These are phyloP conservation scores for Neotragus pygmaeus DNA, from an alignment of 2,113 vertebrate genomes.

Conservation along the genomic window DNA sequence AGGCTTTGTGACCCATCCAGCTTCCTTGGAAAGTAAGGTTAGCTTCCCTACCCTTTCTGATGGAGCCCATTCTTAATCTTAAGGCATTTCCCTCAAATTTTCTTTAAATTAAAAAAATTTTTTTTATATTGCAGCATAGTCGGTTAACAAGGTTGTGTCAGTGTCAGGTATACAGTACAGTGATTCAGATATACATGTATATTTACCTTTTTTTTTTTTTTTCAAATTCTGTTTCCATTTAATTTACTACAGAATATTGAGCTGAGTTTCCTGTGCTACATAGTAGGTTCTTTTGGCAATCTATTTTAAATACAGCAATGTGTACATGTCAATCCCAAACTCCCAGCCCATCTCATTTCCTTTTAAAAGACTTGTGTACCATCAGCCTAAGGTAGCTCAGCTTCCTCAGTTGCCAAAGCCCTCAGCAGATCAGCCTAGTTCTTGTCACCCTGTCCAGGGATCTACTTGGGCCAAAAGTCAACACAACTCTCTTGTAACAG, in stretches of 20 bases:
- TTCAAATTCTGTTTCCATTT: not conserved
- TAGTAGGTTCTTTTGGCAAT: not conserved
- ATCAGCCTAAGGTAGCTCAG: not conserved
- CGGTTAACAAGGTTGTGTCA: not conserved
- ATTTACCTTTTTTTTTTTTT: not conserved
- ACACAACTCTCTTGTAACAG: not conserved
- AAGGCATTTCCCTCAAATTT: not conserved
- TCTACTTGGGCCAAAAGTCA: not conserved
- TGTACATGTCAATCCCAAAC: not conserved
- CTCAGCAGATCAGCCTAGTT: not conserved
- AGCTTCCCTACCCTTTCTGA: not conserved
- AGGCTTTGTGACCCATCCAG: not conserved
- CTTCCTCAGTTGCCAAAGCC: not conserved
- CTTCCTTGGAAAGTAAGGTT: not conserved
- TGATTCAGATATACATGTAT: not conserved
- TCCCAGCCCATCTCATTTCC: not conserved
- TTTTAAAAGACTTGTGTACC: not conserved
- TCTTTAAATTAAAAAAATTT: not conserved
- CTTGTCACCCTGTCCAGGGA: not conserved
- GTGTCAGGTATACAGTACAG: not conserved
- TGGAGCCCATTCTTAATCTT: not conserved
- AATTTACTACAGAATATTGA: not conserved
- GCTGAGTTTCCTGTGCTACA: not conserved
- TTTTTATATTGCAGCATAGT: not conserved
- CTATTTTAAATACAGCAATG: not conserved